A percentile compares a stretch with the other conserved stretches of the same genome.
Conservation (phyloP, 2,797 vertebrate species). For the Acanthiza pusilla region DNA sequence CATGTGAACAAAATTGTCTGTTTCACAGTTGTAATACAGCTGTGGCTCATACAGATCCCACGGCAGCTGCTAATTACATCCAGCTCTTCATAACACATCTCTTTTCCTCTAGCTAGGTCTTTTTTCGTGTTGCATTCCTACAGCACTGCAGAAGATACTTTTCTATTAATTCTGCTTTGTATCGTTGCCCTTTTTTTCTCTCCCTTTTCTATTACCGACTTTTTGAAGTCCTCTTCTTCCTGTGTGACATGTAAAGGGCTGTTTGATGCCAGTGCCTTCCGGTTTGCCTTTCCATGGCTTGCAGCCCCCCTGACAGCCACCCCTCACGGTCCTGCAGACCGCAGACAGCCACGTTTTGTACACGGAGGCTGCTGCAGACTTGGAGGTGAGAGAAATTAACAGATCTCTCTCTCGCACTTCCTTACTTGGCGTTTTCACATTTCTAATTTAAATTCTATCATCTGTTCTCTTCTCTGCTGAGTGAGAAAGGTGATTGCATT, state of each 20-base stretch:
- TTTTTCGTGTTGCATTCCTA: neutral
- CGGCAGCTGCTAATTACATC: neutral
- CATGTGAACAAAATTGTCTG: neutral
- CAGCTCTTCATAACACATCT: neutral
- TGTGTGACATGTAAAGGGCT: neutral
- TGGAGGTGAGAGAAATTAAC: neutral
- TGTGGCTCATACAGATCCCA: neutral
- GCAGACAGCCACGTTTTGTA: neutral
- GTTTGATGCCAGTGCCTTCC: neutral
- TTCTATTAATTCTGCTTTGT: neutral
- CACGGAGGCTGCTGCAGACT: neutral
- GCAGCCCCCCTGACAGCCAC: fast-evolving
- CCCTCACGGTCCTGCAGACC: neutral
- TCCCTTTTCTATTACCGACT: neutral
- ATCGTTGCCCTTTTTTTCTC: neutral
- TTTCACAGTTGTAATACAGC: neutral
- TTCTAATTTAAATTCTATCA: constrained; percentile 31
- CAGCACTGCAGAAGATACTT: neutral
- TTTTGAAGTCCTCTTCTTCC: neutral
- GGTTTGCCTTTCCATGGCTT: neutral
- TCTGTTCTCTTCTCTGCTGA: constrained; percentile 32
- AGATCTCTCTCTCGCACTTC: neutral
- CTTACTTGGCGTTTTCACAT: neutral
- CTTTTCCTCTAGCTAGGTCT: neutral
- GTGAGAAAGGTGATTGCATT: neutral